These are phyloP conservation scores for Hypocryptadius cinnamomeus DNA, from an alignment of 2,113 vertebrate species.

Conservation along the genomic window DNA sequence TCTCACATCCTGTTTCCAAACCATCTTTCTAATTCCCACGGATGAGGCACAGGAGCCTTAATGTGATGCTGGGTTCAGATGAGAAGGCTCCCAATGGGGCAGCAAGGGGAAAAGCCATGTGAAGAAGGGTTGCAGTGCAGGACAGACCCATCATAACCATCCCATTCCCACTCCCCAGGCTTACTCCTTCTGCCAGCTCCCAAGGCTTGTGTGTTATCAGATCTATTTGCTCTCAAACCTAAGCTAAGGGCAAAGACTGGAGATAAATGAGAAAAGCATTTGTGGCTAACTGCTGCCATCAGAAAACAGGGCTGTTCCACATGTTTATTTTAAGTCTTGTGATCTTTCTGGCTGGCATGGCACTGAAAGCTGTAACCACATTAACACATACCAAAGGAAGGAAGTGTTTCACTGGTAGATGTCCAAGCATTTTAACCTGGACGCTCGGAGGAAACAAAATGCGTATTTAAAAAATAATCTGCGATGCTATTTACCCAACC, in stretches of 20 bases:
- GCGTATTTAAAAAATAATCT: slow-evolving; percentile 2
- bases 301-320: not conserved
- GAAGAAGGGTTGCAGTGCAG: accelerated
- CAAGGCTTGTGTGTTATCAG: not conserved
- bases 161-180: accelerated
- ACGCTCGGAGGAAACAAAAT: not conserved
- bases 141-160: not conserved
- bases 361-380: not conserved
- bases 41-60: not conserved
- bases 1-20: not conserved
- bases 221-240: not conserved
- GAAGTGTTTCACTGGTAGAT: slow-evolving; percentile 41
- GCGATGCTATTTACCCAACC: not conserved
- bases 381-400: slow-evolving; percentile 32
- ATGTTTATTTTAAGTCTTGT: slow-evolving; percentile 6
- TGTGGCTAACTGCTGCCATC: not conserved
- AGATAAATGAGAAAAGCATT: not conserved
- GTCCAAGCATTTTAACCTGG: slow-evolving; percentile 45
- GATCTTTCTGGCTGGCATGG: slow-evolving; percentile 21
- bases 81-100: not conserved
- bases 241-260: not conserved
- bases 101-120: not conserved
- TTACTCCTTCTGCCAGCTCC: not conserved
- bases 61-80: not conserved
- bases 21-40: not conserved